Evolutionary conservation across 2,888 invertebrate species (phyloP).

Genomic region (Hybos culiciformis): DNA sequence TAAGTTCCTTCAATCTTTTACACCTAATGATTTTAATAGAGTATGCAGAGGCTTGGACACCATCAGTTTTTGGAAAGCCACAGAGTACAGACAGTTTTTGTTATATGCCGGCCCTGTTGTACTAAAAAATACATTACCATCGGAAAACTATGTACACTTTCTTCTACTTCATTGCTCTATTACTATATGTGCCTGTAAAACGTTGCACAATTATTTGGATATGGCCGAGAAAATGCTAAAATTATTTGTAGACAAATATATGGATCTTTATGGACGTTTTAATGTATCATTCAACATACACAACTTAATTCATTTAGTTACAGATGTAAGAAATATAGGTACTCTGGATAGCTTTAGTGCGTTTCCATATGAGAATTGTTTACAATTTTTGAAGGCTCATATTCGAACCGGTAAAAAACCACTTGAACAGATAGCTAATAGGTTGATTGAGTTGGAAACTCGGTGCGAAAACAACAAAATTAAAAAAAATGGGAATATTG

Average conservation of each 20-base stretch:
- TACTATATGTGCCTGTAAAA: slow-evolving; percentile 15
- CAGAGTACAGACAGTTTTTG: slow-evolving; percentile 16
- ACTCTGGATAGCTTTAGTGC: slow-evolving; percentile 10
- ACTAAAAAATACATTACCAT: slow-evolving; percentile 9
- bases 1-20: not conserved
- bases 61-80: slow-evolving; percentile 15
- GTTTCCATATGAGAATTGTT: slow-evolving; percentile 5
- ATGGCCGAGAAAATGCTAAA: slow-evolving; percentile 13
- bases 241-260: slow-evolving; percentile 13
- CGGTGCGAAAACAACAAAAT: too few species aligned
- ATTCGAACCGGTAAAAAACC: not conserved
- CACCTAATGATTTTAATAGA: too few species aligned
- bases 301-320: slow-evolving; percentile 13
- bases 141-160: slow-evolving; percentile 14
- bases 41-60: not conserved
- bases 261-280: slow-evolving; percentile 12
- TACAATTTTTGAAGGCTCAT: not conserved
- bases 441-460: not conserved
- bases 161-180: too few species aligned
- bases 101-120: slow-evolving; percentile 15
- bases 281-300: slow-evolving; percentile 16
- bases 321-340: slow-evolving; percentile 13
- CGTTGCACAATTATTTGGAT: slow-evolving; percentile 9
- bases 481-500: too few species aligned
- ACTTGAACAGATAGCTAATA: not conserved